Evolutionary conservation across 1,140 invertebrate species (phyloP), one percentile per base, ranked within the genome.

Genomic region (Pygmarrhopalites habei): DNA sequence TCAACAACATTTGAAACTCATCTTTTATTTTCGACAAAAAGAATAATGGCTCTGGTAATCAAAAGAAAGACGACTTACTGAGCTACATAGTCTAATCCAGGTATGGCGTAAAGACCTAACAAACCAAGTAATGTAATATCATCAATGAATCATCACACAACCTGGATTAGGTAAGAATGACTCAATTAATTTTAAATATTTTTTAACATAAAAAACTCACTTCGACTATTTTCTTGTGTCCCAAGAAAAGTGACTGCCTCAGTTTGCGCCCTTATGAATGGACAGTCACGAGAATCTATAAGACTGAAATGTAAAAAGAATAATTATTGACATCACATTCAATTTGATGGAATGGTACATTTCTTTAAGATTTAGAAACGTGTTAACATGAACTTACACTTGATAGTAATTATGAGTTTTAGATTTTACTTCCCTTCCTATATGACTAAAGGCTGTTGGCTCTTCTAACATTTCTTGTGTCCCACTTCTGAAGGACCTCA

Each of bases 211-310:
- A 53, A 43, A 44, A 53, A 35, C 53, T 58, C 60, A 68, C 88
- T 91, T 39, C 90, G 81, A 73, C 89, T 94, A 19, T 90, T 93
- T 75, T 96, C 92, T 76, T 95, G 92, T 75, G 92, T 95, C 3
- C 92, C 92, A 25, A 97, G 77, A 78, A 98, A 97, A n/a, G 95
- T 97, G 0, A 98, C 94, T 30, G 93, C 90, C 80, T 97, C 93
- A 43, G 92, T 94, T 80, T 96, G 93, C 5, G 92, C 91, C 73
- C 92, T 90, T 79, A 97, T 95, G 77, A 87, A 92, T 25, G 93
- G 93, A 75, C 91, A 94, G 80, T 98, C 95, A 74, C 94, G 82
- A 59, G 91, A 89, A 78, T 98, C 95, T 72, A 98, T 96, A 5
- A 98, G 80, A 21, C n/a, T n/a, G n/a, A n/a, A n/a, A n/a, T n/a